Percentiles rank a stretch among this genome's conserved stretches.
Evolutionary conservation across 2,888 invertebrate species (phyloP).

Genomic region (Heliconius ismenius): DNA sequence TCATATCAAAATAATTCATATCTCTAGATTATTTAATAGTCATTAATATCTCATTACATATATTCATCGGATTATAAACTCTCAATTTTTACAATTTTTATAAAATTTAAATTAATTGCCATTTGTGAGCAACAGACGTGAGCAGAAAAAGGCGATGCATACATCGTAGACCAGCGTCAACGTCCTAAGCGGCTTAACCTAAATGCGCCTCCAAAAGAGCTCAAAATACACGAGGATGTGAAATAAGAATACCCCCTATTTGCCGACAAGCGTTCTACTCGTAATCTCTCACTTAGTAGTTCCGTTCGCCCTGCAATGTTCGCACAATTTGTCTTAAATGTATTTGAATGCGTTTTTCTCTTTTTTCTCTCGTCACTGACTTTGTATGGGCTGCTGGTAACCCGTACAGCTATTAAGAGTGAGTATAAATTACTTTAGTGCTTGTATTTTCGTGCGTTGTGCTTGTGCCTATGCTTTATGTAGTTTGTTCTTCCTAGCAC

Average conservation of each 20-base stretch:
- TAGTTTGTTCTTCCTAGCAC: slow-evolving; percentile 75
- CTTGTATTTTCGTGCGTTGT: slow-evolving; percentile 79
- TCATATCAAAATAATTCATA: neutral
- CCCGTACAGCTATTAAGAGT: slow-evolving; percentile 85
- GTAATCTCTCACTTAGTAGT: slow-evolving; percentile 82
- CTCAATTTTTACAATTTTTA: slow-evolving; percentile 47
- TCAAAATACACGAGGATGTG: slow-evolving; percentile 76
- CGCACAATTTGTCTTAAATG: slow-evolving; percentile 82
- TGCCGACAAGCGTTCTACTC: slow-evolving; percentile 80
- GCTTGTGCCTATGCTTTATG: slow-evolving; percentile 79
- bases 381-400: slow-evolving; percentile 87
- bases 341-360: slow-evolving; percentile 83
- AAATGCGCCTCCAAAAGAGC: slow-evolving; percentile 75
- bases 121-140: slow-evolving; percentile 47
- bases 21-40: neutral
- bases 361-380: slow-evolving; percentile 85
- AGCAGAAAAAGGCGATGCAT: slow-evolving; percentile 76
- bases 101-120: slow-evolving; percentile 56
- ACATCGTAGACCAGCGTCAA: slow-evolving; percentile 61
- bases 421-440: slow-evolving; percentile 85
- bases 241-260: slow-evolving; percentile 73
- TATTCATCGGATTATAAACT: neutral
- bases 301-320: slow-evolving; percentile 83
- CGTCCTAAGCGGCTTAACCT: slow-evolving; percentile 73
- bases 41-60: neutral